Evolutionary conservation across 2,797 vertebrate genomes (phyloP).

Genomic region (Chloroceryle inda): DNA sequence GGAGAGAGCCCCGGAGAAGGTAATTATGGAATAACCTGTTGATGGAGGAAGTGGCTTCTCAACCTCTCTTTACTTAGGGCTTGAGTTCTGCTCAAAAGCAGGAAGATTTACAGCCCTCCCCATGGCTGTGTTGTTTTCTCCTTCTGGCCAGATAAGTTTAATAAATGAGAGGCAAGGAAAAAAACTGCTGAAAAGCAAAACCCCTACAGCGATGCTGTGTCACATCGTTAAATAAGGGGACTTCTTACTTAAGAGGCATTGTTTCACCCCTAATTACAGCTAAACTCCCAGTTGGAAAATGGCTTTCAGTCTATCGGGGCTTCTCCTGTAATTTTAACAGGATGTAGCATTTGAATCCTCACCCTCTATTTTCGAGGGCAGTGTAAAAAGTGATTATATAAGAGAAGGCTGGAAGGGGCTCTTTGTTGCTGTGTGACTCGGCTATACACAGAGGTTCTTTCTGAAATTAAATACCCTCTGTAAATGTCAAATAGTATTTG

Average conservation of each 20-base stretch:
- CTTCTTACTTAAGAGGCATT: slow-evolving; percentile 33
- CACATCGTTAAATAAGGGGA: slow-evolving; percentile 25
- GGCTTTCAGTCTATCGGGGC: neutral
- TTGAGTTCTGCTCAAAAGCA: neutral
- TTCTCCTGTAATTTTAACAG: slow-evolving; percentile 50
- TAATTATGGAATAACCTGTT: slow-evolving; percentile 66
- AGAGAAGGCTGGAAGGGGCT: neutral
- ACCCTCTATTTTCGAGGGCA: neutral
- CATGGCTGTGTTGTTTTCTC: neutral
- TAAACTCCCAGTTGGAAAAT: slow-evolving; percentile 11
- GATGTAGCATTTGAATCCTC: neutral
- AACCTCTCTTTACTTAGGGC: slow-evolving; percentile 11
- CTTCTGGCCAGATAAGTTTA: slow-evolving; percentile 49
- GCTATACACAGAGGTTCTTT: neutral
- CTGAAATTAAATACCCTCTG: slow-evolving; percentile 19
- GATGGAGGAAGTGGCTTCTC: slow-evolving; percentile 63
- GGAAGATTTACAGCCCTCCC: slow-evolving; percentile 23
- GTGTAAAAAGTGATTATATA: neutral
- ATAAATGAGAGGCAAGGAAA: slow-evolving; percentile 29
- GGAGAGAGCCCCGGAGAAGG: slow-evolving; percentile 14
- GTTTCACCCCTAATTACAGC: slow-evolving; percentile 21
- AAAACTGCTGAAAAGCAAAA: slow-evolving; percentile 40
- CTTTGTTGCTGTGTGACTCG: neutral
- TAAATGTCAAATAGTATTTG: neutral
- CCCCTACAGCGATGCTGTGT: neutral